Conservation (phyloP, 2,888 invertebrate species). For the Amiota minor region DNA sequence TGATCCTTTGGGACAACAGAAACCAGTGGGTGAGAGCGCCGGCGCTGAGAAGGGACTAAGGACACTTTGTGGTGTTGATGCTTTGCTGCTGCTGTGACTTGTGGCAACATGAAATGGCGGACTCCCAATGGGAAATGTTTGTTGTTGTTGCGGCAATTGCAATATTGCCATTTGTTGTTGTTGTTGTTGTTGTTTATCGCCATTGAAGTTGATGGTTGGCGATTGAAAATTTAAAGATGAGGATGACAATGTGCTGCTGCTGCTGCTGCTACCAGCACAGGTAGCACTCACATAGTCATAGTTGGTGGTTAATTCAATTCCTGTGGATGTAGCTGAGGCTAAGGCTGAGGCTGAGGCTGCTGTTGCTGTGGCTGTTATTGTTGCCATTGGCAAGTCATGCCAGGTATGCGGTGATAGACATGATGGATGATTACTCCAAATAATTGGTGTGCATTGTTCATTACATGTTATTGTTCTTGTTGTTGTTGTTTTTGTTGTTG, state of each 20-base stretch:
- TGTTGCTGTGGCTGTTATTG: slow-evolving; percentile 18
- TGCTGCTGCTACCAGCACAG: slow-evolving; percentile 35
- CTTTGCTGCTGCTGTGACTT: slow-evolving; percentile 43
- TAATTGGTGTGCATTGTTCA: slow-evolving; percentile 67
- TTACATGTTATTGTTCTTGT: slow-evolving; percentile 12
- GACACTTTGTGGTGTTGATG: slow-evolving; percentile 53
- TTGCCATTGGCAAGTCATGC: slow-evolving; percentile 37
- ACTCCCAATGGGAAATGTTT: slow-evolving; percentile 65
- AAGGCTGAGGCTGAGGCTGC: too few species aligned
- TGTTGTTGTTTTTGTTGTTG: not conserved
- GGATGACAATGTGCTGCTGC: slow-evolving; percentile 41
- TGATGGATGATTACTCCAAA: slow-evolving; percentile 70
- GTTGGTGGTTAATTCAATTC: not conserved
- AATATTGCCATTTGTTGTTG: slow-evolving; percentile 21
- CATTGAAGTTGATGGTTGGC: slow-evolving; percentile 47
- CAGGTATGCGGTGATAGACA: slow-evolving; percentile 49
- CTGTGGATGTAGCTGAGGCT: slow-evolving; percentile 33
- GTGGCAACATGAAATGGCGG: slow-evolving; percentile 59
- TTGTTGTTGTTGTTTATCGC: slow-evolving; percentile 17
- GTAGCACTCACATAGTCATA: not conserved
- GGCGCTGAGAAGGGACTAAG: slow-evolving; percentile 61
- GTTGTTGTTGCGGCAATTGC: slow-evolving; percentile 30
- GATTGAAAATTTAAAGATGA: slow-evolving; percentile 58
- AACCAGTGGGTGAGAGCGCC: slow-evolving; percentile 68
- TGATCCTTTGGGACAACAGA: slow-evolving; percentile 73